Percentiles rank a stretch among this genome's conserved stretches.
Conservation (phyloP, 1,140 invertebrate species). For the Heliothis subflexa region DNA sequence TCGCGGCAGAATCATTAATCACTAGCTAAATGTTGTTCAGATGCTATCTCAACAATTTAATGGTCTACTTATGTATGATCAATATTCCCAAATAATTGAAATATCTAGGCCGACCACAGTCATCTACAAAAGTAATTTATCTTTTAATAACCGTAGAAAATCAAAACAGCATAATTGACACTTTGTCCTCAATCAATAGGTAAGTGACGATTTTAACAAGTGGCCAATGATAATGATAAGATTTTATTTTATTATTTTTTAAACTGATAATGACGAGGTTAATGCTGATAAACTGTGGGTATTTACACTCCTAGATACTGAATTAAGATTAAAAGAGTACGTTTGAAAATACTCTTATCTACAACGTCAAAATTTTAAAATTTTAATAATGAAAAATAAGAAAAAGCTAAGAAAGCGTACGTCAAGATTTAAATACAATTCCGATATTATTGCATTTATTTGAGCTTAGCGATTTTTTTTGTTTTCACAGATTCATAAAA, state of each 20-base stretch:
- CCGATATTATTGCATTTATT: background rate
- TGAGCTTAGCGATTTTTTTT: conserved; percentile 19
- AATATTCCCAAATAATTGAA: no score
- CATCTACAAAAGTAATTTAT: no score
- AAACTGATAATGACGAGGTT: background rate
- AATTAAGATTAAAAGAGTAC: conserved; percentile 1
- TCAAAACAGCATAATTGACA: no score
- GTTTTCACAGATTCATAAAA: background rate
- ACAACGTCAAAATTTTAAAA: no score
- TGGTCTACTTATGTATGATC: no score
- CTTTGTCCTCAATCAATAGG: no score
- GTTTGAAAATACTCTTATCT: background rate
- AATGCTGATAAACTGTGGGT: conserved; percentile 12
- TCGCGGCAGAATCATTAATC: background rate
- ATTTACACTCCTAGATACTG: background rate
- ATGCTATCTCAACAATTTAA: no score
- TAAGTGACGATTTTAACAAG: background rate
- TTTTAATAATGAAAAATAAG: background rate
- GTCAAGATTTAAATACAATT: background rate
- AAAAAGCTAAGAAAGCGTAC: background rate
- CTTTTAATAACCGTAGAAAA: no score
- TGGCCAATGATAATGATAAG: conserved; percentile 1
- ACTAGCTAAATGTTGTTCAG: no score
- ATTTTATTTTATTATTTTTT: background rate
- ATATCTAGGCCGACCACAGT: no score